These are phyloP conservation scores for Callimorpha dominula DNA, from an alignment of 2,888 invertebrate genomes.

Conservation along the genomic window DNA sequence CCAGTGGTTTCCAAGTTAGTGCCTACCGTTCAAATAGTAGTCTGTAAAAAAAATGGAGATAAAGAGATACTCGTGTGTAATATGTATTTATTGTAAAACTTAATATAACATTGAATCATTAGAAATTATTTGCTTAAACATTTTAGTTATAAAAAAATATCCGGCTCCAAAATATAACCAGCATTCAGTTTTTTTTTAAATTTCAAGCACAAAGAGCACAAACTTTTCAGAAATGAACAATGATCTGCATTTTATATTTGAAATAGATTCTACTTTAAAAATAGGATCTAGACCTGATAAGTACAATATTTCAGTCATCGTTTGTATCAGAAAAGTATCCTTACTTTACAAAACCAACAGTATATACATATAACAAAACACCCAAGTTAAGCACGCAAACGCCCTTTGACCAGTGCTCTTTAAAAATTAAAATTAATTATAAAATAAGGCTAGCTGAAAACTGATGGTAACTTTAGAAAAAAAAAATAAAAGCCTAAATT, in stretches of 20 bases:
- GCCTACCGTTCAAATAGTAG: neutral
- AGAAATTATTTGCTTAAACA: neutral
- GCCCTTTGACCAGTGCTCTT: slow-evolving; percentile 70
- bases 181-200: slow-evolving; percentile 4
- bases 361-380: slow-evolving; percentile 63
- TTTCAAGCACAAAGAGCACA: slow-evolving; percentile 11
- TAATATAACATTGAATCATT: slow-evolving; percentile 16
- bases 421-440: slow-evolving; percentile 72
- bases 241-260: neutral
- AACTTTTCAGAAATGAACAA: slow-evolving; percentile 23
- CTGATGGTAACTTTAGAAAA: slow-evolving; percentile 85
- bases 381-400: slow-evolving; percentile 70
- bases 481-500: slow-evolving; percentile 74
- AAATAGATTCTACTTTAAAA: slow-evolving; percentile 2
- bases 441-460: slow-evolving; percentile 83
- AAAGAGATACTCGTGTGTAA: neutral
- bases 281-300: neutral
- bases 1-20: neutral
- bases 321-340: slow-evolving; percentile 4
- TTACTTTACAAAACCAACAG: slow-evolving; percentile 38
- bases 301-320: neutral
- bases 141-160: neutral
- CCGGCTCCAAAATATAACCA: neutral
- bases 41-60: neutral
- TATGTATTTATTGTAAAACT: neutral